These are phyloP conservation scores for Rhopalosiphum padi DNA, from an alignment of 1,140 invertebrate species.

Conservation along the genomic window DNA sequence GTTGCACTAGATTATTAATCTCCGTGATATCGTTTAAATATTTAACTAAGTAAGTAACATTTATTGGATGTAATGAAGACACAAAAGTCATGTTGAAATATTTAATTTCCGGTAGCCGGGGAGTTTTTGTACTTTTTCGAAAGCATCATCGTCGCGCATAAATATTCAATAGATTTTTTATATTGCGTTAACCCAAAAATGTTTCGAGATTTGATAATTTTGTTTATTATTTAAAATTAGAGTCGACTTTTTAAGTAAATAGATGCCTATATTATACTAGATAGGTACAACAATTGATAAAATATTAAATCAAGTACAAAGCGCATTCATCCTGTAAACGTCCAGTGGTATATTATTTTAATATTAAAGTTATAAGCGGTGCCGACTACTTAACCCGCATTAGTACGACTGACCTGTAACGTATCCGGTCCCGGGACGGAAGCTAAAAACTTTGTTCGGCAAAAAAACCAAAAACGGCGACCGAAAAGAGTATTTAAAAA, in stretches of 20 bases:
- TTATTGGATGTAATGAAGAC: not conserved
- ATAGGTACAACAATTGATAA: not conserved
- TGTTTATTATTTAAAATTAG: not conserved
- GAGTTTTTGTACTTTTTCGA: not conserved
- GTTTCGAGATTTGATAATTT: not conserved
- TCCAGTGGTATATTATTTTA: not conserved
- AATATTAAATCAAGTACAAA: not conserved
- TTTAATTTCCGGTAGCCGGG: not conserved
- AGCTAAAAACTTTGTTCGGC: not conserved
- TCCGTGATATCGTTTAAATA: not conserved
- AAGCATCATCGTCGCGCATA: not conserved
- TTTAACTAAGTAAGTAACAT: not conserved
- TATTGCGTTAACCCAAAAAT: not conserved
- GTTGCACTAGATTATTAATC: not conserved
- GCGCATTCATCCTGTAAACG: not conserved
- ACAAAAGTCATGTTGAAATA: slow-evolving; percentile 10
- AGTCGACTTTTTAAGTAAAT: not conserved
- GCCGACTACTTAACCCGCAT: not conserved
- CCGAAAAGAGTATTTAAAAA: not conserved
- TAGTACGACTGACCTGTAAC: not conserved
- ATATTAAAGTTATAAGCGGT: not conserved
- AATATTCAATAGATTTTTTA: not conserved
- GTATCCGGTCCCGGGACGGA: not conserved
- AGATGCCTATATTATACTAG: not conserved
- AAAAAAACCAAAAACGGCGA: not conserved